Base-by-base conservation (phyloP, 2,888 invertebrate species). In the Poecilus cupreus region DNA sequence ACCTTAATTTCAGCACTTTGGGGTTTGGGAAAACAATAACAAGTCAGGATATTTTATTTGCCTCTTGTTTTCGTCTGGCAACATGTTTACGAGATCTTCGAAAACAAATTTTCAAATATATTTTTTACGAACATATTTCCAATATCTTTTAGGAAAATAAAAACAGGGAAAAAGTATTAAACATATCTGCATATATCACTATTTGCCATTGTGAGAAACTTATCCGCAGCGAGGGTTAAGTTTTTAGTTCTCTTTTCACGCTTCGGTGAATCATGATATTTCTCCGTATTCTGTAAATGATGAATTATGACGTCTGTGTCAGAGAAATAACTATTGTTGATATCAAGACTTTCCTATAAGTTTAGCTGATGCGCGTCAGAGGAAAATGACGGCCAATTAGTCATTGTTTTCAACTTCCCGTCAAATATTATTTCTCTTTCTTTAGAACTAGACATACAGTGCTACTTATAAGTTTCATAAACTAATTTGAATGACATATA, bases 281-380 rank as follows among this genome's bases (percentile, higher is more conserved):
- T 72, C 13, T 24, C 13, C 24, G 46, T 46, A 72, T n/a, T 24
- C 13, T 46, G 46, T 46, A 72, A 72, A 72, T 72, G 72, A 72
- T 46, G 43, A 46, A 72, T 72, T 72, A 72, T 72, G 72, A 72
- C 46, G 22, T 68, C 11, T 16, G 68, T 68, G 72, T 46, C 46
- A 24, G 24, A 26, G 46, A 72, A 46, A 24, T 72, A 24, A 72
- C 24, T 72, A 24, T 22, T 32, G 46, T 68, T 37, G 37, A 32
- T 68, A 22, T 18, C 37, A 32, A 64, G 64, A 64, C 37, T 64
- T 57, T 37, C 64, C 37, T 64, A 26, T 26, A 37, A 68, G 32
- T 68, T 32, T 11, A 26, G 24, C 37, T 18, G 64, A 68, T 60
- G n/a, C 22, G 13, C 26, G n/a, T 60, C 60, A 68, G 3, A 32